Base-by-base conservation (phyloP, 2,113 vertebrate genomes). In the Microtus pennsylvanicus region DNA sequence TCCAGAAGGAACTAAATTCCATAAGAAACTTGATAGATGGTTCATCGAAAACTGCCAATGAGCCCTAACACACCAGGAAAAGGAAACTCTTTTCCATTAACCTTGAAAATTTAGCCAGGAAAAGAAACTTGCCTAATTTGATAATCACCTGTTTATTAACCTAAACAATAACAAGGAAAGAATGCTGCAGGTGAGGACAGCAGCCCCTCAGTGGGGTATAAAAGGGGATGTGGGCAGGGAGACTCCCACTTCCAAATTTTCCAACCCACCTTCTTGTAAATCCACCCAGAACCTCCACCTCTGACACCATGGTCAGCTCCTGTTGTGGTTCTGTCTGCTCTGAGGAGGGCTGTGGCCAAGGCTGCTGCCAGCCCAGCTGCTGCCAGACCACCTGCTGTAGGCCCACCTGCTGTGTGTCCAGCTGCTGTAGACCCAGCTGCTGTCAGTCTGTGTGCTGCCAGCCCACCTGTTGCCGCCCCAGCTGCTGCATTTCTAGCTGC, bases 91-190 rank as follows among this genome's bases (percentile, higher is more conserved):
- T 76, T 92, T 45, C 30, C 28, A 75, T 38, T 5, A 10, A 12
- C 28, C 28, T 35, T 55, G 30, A 61, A 24, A 45, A 61, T 67
- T 26, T 85, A 82, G 28, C 16, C 61, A 78, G 85, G 69, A 93
- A 94, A 87, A 74, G 45, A 42, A 63, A 87, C 52, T 78, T 74
- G 33, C 21, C 69, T 78, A 74, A 90, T 95, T 80, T 61, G 70
- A 83, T 96, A 80, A 94, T 96, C 9, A 24, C 38, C 47, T 83
- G 38, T 45, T 87, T 87, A 78, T 45, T 2, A 90, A 38, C 70
- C 85, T 3, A 97, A 83, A 95, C 93, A 90, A 35, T 14, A 77
- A 93, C 88, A 93, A 72, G 80, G 69, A 90, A 92, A 87, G 33
- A 77, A 19, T 50, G 26, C 30, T 69, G n/a, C 14, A 11, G 1